A percentile compares a stretch with the other conserved stretches of the same genome.
phyloP scores from a whole-genome alignment of 2,888 invertebrate genomes.

The Cheilosia grossa region DNA sequence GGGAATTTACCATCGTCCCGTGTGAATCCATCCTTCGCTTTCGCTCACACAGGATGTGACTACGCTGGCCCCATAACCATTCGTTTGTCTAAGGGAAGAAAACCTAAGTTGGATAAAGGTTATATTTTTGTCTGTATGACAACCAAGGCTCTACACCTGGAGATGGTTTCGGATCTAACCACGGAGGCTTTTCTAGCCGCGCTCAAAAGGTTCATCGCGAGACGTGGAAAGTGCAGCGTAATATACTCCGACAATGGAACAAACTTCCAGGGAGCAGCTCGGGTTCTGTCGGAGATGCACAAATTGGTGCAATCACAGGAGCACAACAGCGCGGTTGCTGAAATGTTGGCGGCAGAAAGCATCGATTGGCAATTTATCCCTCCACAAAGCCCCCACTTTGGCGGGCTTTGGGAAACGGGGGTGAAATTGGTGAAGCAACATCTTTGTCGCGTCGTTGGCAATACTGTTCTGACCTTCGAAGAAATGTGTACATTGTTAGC shows the following conservation, averaged over 20 bases:
- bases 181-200: not conserved
- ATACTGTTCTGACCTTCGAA: constrained; percentile 39
- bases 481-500: constrained; percentile 58
- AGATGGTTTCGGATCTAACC: not conserved
- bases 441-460: constrained; percentile 40
- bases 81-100: constrained; percentile 26
- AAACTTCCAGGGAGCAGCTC: constrained; percentile 16
- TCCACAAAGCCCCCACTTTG: constrained; percentile 15
- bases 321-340: not conserved
- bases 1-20: constrained; percentile 23
- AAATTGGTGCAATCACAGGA: constrained; percentile 9
- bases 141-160: constrained; percentile 49
- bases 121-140: constrained; percentile 62
- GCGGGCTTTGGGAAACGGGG: constrained; percentile 35
- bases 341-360: constrained; percentile 10
- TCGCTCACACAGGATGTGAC: constrained; percentile 37
- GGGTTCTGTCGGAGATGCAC: constrained; percentile 1
- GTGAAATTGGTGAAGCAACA: constrained; percentile 37
- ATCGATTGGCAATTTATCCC: constrained; percentile 2
- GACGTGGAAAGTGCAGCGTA: constrained; percentile 18
- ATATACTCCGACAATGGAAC: constrained; percentile 9
- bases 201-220: constrained; percentile 4
- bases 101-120: constrained; percentile 32
- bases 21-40: constrained; percentile 23
- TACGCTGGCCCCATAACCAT: constrained; percentile 48